Percentiles rank a stretch among this genome's conserved stretches.
phyloP scores from a whole-genome alignment of 2,888 invertebrate genomes.

The Smittia sp. region DNA sequence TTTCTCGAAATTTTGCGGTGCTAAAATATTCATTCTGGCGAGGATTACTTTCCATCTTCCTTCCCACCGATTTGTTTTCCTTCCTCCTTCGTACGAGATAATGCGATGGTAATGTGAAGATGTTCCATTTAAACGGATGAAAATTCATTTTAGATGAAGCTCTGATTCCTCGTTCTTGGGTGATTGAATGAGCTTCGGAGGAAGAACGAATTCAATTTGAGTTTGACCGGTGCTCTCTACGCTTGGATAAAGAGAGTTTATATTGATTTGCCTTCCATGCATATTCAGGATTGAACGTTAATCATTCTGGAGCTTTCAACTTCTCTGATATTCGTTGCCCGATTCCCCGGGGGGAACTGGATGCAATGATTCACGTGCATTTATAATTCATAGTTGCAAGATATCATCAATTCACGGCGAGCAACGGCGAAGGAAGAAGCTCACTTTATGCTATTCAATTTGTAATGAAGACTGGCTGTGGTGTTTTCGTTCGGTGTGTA shows the following conservation, averaged over 20 bases:
- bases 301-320: no score
- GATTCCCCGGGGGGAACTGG: no score
- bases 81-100: neutral
- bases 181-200: neutral
- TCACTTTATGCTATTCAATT: neutral
- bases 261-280: no score
- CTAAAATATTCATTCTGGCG: neutral
- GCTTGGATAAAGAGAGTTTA: no score
- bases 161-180: neutral
- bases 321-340: neutral
- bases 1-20: neutral
- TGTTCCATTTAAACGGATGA: neutral
- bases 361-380: neutral
- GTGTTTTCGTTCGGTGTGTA: neutral
- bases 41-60: neutral
- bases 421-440: neutral
- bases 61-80: neutral
- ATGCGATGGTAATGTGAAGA: neutral
- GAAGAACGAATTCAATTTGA: neutral
- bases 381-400: neutral
- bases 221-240: no score
- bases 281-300: no score
- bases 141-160: constrained; percentile 4
- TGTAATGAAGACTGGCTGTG: neutral
- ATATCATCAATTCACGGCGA: neutral